phyloP scores from a whole-genome alignment of 2,888 invertebrate genomes.

The Colostygia pectinataria region DNA sequence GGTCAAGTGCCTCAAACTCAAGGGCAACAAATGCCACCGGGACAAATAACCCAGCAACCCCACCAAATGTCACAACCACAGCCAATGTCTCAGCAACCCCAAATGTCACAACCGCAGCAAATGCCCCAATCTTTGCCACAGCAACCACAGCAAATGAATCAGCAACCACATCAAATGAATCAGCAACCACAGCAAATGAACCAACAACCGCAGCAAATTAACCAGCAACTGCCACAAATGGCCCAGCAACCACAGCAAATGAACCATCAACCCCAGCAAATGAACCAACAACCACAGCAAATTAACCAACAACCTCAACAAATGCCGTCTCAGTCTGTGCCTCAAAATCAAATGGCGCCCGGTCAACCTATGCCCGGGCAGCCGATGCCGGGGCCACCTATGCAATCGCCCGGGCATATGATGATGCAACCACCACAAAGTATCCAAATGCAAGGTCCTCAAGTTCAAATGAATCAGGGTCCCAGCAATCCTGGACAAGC shows the following conservation, averaged over 20 bases:
- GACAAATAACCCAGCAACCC: constrained; percentile 31
- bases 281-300: constrained; percentile 24
- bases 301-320: constrained; percentile 40
- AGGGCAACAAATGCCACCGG: constrained; percentile 43
- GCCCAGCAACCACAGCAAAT: constrained; percentile 9
- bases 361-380: constrained; percentile 42
- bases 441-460: constrained; percentile 40
- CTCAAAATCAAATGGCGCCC: constrained; percentile 37
- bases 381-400: constrained; percentile 53
- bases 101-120: constrained; percentile 38
- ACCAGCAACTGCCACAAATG: constrained; percentile 5
- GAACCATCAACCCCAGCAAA: constrained; percentile 2
- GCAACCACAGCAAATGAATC: constrained; percentile 18
- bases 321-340: constrained; percentile 34
- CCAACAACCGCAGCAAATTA: constrained; percentile 6
- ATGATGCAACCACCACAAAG: constrained; percentile 48
- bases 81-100: constrained; percentile 18
- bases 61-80: constrained; percentile 16
- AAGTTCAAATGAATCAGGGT: constrained; percentile 38
- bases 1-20: constrained; percentile 44
- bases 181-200: constrained; percentile 8
- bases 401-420: constrained; percentile 47
- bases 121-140: too few species aligned
- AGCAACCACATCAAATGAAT: constrained; percentile 43
- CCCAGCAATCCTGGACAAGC: constrained; percentile 29